phyloP scores from a whole-genome alignment of 2,888 invertebrate species.

The Podabrus alpinus region DNA sequence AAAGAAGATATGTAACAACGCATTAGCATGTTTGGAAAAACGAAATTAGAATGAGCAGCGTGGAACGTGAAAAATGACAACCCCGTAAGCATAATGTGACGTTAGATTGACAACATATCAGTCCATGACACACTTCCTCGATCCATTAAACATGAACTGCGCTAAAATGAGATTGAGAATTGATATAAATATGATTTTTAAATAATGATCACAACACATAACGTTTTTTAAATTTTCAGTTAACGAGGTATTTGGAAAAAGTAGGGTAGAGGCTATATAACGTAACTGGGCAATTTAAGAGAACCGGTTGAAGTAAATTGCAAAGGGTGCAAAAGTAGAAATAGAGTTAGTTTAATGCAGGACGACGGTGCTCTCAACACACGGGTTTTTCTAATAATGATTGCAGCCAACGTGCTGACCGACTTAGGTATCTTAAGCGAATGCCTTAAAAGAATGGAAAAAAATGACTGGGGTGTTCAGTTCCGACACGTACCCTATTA shows the following conservation, averaged over 20 bases:
- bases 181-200: neutral
- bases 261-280: neutral
- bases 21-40: conserved; percentile 14
- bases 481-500: conserved; percentile 49
- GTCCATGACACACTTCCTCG: conserved; percentile 9
- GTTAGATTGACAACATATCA: conserved; percentile 22
- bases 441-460: conserved; percentile 41
- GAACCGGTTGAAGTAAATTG: conserved; percentile 23
- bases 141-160: conserved; percentile 10
- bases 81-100: conserved; percentile 21
- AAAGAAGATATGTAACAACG: neutral
- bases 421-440: conserved; percentile 19
- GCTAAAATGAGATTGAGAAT: neutral
- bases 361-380: conserved; percentile 19
- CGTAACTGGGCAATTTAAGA: conserved; percentile 22
- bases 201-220: neutral
- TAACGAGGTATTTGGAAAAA: neutral
- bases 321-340: conserved; percentile 14
- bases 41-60: conserved; percentile 14
- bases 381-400: conserved; percentile 26
- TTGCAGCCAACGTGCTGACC: conserved; percentile 23
- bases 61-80: conserved; percentile 18
- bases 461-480: conserved; percentile 42
- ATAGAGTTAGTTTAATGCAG: conserved; percentile 18
- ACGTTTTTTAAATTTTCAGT: neutral